A percentile compares a stretch with the other conserved stretches of the same genome.
Evolutionary conservation across 2,888 invertebrate genomes (phyloP).

Genomic region (Labia minor): DNA sequence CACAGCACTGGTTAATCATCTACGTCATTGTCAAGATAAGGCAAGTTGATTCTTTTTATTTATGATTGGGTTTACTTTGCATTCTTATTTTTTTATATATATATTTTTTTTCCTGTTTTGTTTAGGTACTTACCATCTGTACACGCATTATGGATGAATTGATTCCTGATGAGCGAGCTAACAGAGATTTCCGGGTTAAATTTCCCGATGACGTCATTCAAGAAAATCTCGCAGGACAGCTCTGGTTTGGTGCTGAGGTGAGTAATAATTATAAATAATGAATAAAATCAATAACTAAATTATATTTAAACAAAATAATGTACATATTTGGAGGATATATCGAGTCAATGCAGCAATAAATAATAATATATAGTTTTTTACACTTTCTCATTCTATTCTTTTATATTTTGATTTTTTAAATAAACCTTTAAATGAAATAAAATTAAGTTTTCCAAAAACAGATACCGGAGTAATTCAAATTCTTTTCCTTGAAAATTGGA

Average conservation of each 20-base stretch:
- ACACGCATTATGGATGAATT: slow-evolving; percentile 92
- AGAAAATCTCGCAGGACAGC: slow-evolving; percentile 93
- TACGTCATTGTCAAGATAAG: slow-evolving; percentile 79
- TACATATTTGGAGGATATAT: too few species aligned
- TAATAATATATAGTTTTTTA: too few species aligned
- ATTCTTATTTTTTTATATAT: too few species aligned
- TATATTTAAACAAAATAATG: too few species aligned
- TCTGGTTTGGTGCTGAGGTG: slow-evolving; percentile 99
- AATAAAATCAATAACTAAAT: background rate
- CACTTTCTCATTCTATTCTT: too few species aligned
- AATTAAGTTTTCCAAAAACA: too few species aligned
- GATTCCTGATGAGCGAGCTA: slow-evolving; percentile 72
- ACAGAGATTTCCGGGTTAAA: slow-evolving; percentile 91
- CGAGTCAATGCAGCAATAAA: too few species aligned
- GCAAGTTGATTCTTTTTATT: slow-evolving; percentile 32
- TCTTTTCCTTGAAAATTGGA: too few species aligned
- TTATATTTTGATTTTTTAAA: too few species aligned
- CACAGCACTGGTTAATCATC: slow-evolving; percentile 85
- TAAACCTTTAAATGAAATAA: too few species aligned
- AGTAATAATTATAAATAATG: slow-evolving; percentile 21
- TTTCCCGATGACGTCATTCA: slow-evolving; percentile 98
- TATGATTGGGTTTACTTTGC: too few species aligned
- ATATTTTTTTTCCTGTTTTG: slow-evolving; percentile 29
- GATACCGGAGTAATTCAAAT: too few species aligned
- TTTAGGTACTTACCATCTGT: slow-evolving; percentile 78